A percentile compares a stretch with the other conserved stretches of the same genome.
Evolutionary conservation across 2,113 vertebrate genomes (phyloP).

Genomic region (Chrysochloris asiatica): DNA sequence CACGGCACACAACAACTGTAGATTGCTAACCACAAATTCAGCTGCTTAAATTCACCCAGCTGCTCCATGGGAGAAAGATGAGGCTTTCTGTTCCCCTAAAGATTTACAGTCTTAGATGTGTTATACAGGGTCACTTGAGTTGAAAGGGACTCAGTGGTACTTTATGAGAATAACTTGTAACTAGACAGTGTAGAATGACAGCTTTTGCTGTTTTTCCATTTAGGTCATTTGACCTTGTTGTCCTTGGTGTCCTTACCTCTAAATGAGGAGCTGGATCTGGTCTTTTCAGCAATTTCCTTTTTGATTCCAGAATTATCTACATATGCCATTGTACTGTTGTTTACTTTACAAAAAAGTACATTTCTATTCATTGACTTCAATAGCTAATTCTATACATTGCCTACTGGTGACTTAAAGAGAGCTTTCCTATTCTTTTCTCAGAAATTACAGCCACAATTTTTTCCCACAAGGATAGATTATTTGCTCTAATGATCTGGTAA

Average conservation of each 20-base stretch:
- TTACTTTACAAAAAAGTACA: slow-evolving; percentile 34
- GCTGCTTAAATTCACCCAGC: too few relatives aligned
- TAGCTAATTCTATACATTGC: slow-evolving; percentile 47
- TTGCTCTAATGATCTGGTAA: slow-evolving; percentile 74
- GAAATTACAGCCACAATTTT: slow-evolving; percentile 60
- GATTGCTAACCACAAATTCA: too few relatives aligned
- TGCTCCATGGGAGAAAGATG: too few relatives aligned
- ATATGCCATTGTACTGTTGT: slow-evolving; percentile 25
- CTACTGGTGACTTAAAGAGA: slow-evolving; percentile 41
- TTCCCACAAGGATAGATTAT: slow-evolving; percentile 65
- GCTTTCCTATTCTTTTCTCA: slow-evolving; percentile 48
- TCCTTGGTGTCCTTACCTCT: not conserved
- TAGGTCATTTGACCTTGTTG: too few relatives aligned
- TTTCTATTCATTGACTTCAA: slow-evolving; percentile 55
- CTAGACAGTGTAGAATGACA: too few relatives aligned
- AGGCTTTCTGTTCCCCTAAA: too few relatives aligned
- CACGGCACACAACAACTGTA: too few relatives aligned
- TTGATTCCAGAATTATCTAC: slow-evolving; percentile 38
- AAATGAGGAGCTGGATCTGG: not conserved
- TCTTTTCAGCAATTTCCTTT: not conserved
- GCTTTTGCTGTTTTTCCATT: not conserved
- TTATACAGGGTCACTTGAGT: too few relatives aligned
- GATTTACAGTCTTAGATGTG: too few relatives aligned
- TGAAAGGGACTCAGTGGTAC: too few relatives aligned
- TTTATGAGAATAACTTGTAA: too few relatives aligned